These are phyloP conservation scores for Drosophila sproati DNA, from an alignment of 1,140 invertebrate species.

Conservation along the genomic window DNA sequence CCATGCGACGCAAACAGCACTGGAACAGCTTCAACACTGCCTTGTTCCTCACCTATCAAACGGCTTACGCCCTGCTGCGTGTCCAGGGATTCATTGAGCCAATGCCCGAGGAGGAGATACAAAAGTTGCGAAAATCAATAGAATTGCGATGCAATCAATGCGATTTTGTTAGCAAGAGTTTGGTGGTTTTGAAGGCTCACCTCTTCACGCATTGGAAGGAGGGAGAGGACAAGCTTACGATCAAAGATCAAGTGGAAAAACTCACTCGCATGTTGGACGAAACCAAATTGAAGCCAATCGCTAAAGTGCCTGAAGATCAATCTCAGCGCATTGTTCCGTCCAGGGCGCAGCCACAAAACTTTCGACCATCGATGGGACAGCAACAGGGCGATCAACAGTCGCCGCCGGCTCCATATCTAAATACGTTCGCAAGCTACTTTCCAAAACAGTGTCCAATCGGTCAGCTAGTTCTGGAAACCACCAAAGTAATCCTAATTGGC, in stretches of 20 bases:
- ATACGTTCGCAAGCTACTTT: not conserved
- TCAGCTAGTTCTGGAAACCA: too few species aligned
- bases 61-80: constrained; percentile 37
- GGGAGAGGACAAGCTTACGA: constrained; percentile 21
- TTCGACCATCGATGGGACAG: not conserved
- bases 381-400: not conserved
- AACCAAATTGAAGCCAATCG: constrained; percentile 15
- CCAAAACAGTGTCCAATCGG: too few species aligned
- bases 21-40: constrained; percentile 71
- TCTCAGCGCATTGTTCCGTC: not conserved
- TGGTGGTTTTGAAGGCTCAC: constrained; percentile 50
- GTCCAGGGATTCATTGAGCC: constrained; percentile 47
- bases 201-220: constrained; percentile 55
- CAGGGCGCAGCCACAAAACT: not conserved
- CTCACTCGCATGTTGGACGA: constrained; percentile 42
- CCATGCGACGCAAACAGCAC: constrained; percentile 37
- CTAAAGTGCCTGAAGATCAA: not conserved
- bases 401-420: not conserved
- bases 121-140: not conserved
- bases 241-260: constrained; percentile 37
- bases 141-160: constrained; percentile 58
- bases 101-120: constrained; percentile 19
- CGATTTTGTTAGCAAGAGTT: constrained; percentile 30
- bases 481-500: too few species aligned
- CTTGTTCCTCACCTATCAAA: constrained; percentile 54